Conservation (phyloP, 2,888 invertebrate species). For the Nephrotoma appendiculata region DNA sequence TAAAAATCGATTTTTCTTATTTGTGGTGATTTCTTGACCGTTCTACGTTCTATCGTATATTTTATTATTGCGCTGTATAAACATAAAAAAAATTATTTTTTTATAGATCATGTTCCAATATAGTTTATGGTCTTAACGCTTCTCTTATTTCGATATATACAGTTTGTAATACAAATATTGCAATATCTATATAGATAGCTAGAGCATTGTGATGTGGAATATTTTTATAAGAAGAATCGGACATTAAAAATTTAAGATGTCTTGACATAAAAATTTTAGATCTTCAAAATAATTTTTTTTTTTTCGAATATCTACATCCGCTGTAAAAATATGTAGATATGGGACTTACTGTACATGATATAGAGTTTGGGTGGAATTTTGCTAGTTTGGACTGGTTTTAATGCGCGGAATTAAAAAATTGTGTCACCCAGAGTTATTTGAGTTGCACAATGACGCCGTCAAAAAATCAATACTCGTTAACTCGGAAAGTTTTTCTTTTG, state of each 20-base stretch:
- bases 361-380: neutral
- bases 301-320: neutral
- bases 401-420: neutral
- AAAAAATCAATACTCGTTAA: no score
- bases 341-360: neutral
- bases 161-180: neutral
- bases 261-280: neutral
- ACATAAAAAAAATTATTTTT: neutral
- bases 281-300: neutral
- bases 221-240: neutral
- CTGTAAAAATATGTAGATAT: neutral
- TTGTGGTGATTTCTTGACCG: neutral
- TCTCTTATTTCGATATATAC: neutral
- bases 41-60: neutral
- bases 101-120: neutral
- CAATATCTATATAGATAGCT: neutral
- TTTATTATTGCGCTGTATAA: neutral
- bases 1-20: neutral
- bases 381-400: neutral
- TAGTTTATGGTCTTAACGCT: neutral
- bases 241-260: neutral
- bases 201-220: neutral
- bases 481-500: no score
- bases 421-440: neutral
- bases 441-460: neutral